Conservation (phyloP, 2,797 vertebrate genomes). For the Orientallactaga sibirica region DNA sequence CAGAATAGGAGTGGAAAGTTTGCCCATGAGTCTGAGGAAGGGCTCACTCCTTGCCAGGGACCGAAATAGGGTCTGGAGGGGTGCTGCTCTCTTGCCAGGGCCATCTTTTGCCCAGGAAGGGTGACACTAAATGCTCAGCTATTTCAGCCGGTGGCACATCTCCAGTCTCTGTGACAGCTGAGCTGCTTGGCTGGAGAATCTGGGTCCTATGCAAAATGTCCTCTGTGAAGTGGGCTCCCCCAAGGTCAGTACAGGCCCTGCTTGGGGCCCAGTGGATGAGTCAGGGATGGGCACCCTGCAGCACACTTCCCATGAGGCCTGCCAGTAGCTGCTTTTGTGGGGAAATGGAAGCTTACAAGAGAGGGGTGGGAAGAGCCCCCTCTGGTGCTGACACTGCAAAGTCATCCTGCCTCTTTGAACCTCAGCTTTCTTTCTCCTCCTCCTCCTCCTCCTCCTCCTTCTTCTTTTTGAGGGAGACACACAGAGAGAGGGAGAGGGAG, state of each 20-base stretch:
- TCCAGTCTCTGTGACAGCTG: not conserved
- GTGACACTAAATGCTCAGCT: not conserved
- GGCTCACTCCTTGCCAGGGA: not conserved
- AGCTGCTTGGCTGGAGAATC: not conserved
- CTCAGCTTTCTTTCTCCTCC: not conserved
- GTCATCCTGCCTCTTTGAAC: not conserved
- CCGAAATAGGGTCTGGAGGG: slow-evolving; percentile 24
- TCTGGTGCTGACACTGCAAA: not conserved
- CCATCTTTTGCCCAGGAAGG: slow-evolving; percentile 34
- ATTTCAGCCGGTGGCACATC: not conserved
- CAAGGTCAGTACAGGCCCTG: not conserved
- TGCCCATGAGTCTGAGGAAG: not conserved
- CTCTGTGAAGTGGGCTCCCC: not conserved
- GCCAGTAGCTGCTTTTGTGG: not conserved
- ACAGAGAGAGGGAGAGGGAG: too few relatives aligned
- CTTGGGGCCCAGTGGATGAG: not conserved
- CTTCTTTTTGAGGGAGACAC: too few relatives aligned
- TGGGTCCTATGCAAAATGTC: not conserved
- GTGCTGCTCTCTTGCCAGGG: slow-evolving; percentile 3
- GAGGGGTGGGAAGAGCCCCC: not conserved
- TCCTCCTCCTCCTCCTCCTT: too few relatives aligned
- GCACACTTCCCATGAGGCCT: not conserved
- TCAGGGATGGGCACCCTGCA: not conserved
- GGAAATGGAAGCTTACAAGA: not conserved
- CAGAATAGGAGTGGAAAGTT: slow-evolving; percentile 31